phyloP scores from a whole-genome alignment of 1,140 invertebrate species.

The Lasaia peninsularis region DNA sequence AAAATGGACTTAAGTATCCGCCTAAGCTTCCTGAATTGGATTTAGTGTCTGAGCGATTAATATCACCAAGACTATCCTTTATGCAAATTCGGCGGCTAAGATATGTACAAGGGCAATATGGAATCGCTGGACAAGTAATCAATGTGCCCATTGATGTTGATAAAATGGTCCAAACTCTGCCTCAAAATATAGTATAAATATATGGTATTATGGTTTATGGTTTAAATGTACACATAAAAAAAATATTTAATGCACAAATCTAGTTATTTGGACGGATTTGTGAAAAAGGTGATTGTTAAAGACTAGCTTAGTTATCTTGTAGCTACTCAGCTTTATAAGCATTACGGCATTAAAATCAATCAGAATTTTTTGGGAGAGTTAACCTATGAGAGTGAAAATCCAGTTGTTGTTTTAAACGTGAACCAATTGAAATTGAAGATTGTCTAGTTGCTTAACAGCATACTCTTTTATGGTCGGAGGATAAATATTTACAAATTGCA shows the following conservation, averaged over 20 bases:
- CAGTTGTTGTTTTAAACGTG: slow-evolving; percentile 1
- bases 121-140: slow-evolving; percentile 39
- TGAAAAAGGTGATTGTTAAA: slow-evolving; percentile 18
- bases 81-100: slow-evolving; percentile 46
- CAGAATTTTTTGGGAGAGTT: slow-evolving; percentile 16
- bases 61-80: slow-evolving; percentile 49
- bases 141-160: slow-evolving; percentile 37
- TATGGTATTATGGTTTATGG: slow-evolving; percentile 37
- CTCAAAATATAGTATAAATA: slow-evolving; percentile 36
- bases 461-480: slow-evolving; percentile 13
- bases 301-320: slow-evolving; percentile 21
- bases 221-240: slow-evolving; percentile 39
- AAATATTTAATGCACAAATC: slow-evolving; percentile 39
- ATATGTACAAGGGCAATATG: slow-evolving; percentile 31
- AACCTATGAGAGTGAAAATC: too few species aligned
- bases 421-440: slow-evolving; percentile 2
- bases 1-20: slow-evolving; percentile 1
- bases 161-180: slow-evolving; percentile 36
- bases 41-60: slow-evolving; percentile 20
- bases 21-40: slow-evolving; percentile 2
- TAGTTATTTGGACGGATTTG: slow-evolving; percentile 20
- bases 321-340: slow-evolving; percentile 25
- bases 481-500: slow-evolving; percentile 17
- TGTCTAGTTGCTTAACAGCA: slow-evolving; percentile 26
- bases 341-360: slow-evolving; percentile 22